Conservation (phyloP, 2,797 vertebrate species). For the Nyctalus aviator region DNA sequence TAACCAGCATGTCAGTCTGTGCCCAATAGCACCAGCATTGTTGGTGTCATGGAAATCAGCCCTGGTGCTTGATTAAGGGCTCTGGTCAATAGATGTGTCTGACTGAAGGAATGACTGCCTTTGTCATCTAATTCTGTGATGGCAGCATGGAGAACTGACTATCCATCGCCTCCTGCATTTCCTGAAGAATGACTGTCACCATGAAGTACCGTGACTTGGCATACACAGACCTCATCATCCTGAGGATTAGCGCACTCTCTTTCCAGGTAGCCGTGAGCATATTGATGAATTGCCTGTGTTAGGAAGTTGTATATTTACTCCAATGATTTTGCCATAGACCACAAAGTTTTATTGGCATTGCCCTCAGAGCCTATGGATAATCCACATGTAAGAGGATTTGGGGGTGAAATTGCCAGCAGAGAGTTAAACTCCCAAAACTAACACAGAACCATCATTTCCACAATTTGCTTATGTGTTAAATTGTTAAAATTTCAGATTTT, state of each 20-base stretch:
- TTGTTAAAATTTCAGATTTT: slow-evolving; percentile 48
- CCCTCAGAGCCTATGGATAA: slow-evolving; percentile 55
- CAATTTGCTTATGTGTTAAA: slow-evolving; percentile 53
- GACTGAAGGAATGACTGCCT: neutral
- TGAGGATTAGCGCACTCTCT: neutral
- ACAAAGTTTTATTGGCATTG: slow-evolving; percentile 39
- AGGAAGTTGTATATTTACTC: slow-evolving; percentile 46
- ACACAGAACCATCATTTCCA: slow-evolving; percentile 50
- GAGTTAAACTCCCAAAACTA: slow-evolving; percentile 64
- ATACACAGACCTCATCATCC: neutral
- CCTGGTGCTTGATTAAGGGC: neutral
- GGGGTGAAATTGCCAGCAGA: slow-evolving; percentile 41
- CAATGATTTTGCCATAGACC: slow-evolving; percentile 31
- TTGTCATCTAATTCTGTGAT: neutral
- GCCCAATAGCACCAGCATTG: neutral
- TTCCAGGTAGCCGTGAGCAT: neutral
- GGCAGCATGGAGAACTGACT: neutral
- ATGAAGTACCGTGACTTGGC: neutral
- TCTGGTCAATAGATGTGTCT: neutral
- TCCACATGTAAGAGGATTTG: slow-evolving; percentile 67
- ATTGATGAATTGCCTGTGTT: neutral
- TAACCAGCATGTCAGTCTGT: neutral
- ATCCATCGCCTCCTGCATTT: neutral
- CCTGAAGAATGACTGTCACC: neutral
- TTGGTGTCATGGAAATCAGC: neutral